phyloP scores from a whole-genome alignment of 2,113 vertebrate genomes.

The Pionites leucogaster region DNA sequence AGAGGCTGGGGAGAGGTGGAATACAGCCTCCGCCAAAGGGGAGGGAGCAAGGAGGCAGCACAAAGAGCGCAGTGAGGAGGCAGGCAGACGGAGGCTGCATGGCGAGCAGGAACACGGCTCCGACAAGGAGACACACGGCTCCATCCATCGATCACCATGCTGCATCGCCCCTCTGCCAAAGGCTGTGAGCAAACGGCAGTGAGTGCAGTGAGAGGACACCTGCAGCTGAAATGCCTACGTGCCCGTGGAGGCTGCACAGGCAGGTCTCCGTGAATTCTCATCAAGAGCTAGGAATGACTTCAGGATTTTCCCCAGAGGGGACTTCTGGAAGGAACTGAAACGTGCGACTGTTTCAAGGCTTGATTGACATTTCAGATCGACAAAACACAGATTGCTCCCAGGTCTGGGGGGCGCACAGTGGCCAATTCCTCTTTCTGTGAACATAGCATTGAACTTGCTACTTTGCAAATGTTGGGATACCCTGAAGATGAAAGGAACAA shows the following conservation, averaged over 20 bases:
- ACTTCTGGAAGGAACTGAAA: neutral
- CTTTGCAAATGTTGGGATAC: neutral
- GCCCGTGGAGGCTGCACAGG: neutral
- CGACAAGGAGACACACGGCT: rapidly evolving
- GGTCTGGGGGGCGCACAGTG: neutral
- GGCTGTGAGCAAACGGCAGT: neutral
- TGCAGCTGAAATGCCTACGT: rapidly evolving
- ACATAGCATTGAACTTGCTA: rapidly evolving
- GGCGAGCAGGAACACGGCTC: rapidly evolving
- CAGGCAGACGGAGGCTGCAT: neutral
- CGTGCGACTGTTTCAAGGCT: rapidly evolving
- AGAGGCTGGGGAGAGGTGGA: neutral
- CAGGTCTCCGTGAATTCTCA: neutral
- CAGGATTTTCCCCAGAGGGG: neutral
- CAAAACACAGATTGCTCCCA: neutral
- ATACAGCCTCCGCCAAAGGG: neutral
- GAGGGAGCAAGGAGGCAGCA: neutral
- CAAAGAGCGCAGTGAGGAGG: neutral
- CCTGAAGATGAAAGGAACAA: neutral
- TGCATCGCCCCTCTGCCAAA: neutral
- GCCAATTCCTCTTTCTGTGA: neutral
- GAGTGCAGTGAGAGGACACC: neutral
- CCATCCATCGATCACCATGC: neutral
- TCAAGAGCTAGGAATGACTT: rapidly evolving
- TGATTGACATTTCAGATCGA: neutral